Evolutionary conservation across 2,888 invertebrate species (phyloP), one percentile per base, ranked within the genome.

Genomic region (Polyploca ridens): DNA sequence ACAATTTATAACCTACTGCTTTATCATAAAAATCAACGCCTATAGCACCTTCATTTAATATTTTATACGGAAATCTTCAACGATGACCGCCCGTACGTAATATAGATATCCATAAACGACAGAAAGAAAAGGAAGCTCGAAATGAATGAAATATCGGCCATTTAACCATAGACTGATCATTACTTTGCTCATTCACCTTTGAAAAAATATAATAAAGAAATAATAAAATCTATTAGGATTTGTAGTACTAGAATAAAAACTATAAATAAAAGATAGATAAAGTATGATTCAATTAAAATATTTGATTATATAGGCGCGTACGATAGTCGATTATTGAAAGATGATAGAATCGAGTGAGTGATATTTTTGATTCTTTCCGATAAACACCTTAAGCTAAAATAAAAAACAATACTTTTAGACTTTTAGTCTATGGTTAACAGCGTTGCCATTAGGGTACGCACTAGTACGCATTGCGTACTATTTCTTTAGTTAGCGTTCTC

Each of bases 41-140:
- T 93, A 94, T 84, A 94, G 94, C 94, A 94, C 94, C 94, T 91
- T 94, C 94, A 94, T 94, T 93, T 94, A 94, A 86, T 93, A 89
- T 79, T 91, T 90, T 91, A 86, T 85, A 88, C 87, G 87, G 86
- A 91, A 89, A 90, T 89, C 88, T 90, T 85, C 79, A 87, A 86
- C 86, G 87, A 91, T 83, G 89, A 91, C 90, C 91, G 87, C 91
- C 93, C 93, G 89, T 88, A 84, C 93, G 89, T 87, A 84, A 10
- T 85, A 85, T 79, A 86, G 84, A 86, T 87, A 89, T 81, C 86
- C 90, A 88, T 88, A 89, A 84, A 89, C 89, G 86, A 90, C 84
- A 88, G 87, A 90, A 82, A 87, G 86, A 89, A 92, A 88, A 87
- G 85, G 88, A 90, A 89, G 90, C 90, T 87, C 82, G 73, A 87